Conservation (phyloP, 2,113 vertebrate species). For the Porphyrio hochstetteri region DNA sequence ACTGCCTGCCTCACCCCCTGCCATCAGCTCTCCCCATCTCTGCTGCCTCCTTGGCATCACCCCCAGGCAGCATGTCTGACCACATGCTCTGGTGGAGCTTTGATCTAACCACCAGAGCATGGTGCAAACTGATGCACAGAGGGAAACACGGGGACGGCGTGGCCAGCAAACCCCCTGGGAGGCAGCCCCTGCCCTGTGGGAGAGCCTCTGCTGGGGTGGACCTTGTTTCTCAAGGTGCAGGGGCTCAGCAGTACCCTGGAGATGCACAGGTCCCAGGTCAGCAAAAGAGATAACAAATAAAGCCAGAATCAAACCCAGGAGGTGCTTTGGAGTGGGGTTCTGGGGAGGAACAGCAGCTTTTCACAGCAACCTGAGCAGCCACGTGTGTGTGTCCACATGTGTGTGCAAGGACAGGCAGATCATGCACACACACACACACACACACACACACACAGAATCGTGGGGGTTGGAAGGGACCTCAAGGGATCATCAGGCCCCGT, state of each 20-base stretch:
- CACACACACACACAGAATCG: too few species aligned
- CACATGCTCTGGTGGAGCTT: background rate
- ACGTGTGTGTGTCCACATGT: fast-evolving
- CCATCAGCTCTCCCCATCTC: background rate
- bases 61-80: background rate
- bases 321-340: background rate
- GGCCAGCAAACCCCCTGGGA: background rate
- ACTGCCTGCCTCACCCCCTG: background rate
- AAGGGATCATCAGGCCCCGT: too few species aligned
- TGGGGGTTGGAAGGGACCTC: too few species aligned
- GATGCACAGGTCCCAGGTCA: background rate
- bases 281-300: background rate
- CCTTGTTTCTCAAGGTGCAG: background rate
- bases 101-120: background rate
- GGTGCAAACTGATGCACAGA: background rate
- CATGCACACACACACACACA: too few species aligned
- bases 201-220: background rate
- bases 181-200: background rate
- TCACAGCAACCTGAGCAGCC: fast-evolving
- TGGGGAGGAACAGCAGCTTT: background rate
- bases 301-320: background rate
- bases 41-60: background rate
- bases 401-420: too few species aligned
- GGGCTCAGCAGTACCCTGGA: background rate
- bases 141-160: background rate